Evolutionary conservation across 2,113 vertebrate species (phyloP).

Genomic region (Gavia stellata): DNA sequence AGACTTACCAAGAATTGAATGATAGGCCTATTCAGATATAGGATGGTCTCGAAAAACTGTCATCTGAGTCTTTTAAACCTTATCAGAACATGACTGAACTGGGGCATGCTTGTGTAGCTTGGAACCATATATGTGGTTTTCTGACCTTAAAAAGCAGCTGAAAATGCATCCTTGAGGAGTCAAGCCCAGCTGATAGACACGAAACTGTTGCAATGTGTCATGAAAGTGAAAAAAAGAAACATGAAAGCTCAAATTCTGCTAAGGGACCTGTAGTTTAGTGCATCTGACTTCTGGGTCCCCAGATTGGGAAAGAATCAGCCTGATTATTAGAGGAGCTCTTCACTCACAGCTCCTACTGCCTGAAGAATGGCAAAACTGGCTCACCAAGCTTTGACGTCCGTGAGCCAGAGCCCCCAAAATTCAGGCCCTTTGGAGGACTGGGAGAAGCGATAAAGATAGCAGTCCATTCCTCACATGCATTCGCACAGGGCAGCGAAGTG

Average conservation of each 20-base stretch:
- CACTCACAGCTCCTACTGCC: neutral
- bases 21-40: neutral
- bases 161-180: neutral
- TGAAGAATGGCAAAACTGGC: neutral
- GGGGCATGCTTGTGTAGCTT: rapidly evolving
- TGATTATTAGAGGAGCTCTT: neutral
- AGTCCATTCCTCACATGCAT: neutral
- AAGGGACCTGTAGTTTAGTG: neutral
- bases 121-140: neutral
- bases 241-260: neutral
- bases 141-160: neutral
- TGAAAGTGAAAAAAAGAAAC: neutral
- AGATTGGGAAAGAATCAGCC: neutral
- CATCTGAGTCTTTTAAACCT: neutral
- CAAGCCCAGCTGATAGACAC: neutral
- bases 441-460: neutral
- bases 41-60: neutral
- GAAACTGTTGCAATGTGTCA: neutral
- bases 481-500: rapidly evolving
- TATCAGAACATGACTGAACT: neutral
- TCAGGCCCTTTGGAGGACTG: neutral
- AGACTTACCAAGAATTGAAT: neutral
- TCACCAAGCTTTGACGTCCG: neutral
- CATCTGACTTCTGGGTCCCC: neutral
- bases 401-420: neutral